A percentile compares a stretch with the other conserved stretches of the same genome.
These are phyloP conservation scores for Leucoraja ocellata DNA, from an alignment of 2,797 vertebrate species.

Conservation along the genomic window DNA sequence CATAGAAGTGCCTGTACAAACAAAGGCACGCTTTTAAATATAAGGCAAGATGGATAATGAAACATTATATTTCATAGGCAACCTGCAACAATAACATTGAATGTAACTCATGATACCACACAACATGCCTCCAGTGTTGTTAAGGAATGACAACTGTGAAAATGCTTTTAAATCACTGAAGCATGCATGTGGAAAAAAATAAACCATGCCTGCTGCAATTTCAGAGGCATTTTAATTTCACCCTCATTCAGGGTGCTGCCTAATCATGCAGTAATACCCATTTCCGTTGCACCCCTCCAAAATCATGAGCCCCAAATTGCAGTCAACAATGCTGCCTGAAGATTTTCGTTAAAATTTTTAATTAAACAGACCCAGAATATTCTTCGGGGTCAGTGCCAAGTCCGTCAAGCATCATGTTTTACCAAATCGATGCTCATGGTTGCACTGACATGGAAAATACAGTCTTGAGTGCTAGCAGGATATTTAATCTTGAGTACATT, in stretches of 20 bases:
- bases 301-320: background rate
- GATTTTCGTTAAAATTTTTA: background rate
- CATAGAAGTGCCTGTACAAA: background rate
- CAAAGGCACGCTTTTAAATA: background rate
- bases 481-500: background rate
- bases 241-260: background rate
- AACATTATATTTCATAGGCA: background rate
- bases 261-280: background rate
- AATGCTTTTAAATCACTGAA: background rate
- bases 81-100: background rate
- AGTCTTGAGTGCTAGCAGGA: background rate
- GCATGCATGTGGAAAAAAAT: background rate
- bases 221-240: background rate
- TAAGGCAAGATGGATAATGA: background rate
- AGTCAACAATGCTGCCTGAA: background rate
- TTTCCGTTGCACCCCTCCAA: background rate
- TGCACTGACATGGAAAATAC: background rate
- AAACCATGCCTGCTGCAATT: background rate
- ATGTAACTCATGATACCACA: background rate
- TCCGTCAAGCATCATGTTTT: background rate
- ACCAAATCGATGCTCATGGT: background rate
- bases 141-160: background rate
- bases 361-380: background rate
- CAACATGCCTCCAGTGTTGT: background rate
- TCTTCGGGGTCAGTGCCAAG: background rate